These are phyloP conservation scores for Sorex fumeus DNA, from an alignment of 2,113 vertebrate genomes.

Conservation along the genomic window DNA sequence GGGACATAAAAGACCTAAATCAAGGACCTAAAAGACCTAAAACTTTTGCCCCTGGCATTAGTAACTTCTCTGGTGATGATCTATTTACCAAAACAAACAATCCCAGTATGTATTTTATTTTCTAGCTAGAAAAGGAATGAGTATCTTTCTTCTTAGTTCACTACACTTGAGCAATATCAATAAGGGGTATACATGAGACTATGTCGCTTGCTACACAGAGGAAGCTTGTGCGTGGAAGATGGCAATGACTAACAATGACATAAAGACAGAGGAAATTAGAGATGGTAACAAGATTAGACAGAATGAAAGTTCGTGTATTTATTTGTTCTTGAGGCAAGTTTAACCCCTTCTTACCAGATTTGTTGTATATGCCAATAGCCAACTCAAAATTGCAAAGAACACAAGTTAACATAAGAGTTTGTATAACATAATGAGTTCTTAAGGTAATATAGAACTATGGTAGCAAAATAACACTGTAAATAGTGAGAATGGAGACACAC, in stretches of 20 bases:
- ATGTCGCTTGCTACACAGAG: neutral
- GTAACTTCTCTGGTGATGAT: neutral
- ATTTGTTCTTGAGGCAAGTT: neutral
- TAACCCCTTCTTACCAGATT: neutral
- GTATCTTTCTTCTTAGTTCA: neutral
- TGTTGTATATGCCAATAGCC: neutral
- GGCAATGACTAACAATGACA: neutral
- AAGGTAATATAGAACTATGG: neutral
- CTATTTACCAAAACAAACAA: neutral
- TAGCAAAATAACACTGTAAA: neutral
- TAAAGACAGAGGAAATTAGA: neutral
- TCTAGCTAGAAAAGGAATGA: neutral
- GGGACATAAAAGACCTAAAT: neutral
- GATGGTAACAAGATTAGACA: neutral
- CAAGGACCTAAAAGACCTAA: neutral
- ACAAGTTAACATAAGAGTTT: neutral
- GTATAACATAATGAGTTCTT: neutral
- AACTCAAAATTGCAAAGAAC: neutral
- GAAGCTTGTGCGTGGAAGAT: neutral
- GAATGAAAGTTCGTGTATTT: rapidly evolving
- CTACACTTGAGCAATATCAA: neutral
- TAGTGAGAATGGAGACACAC: neutral
- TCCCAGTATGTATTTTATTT: neutral
- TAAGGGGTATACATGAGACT: neutral
- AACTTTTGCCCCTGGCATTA: too few species aligned